Evolutionary conservation across 2,888 invertebrate species (phyloP).

Genomic region (Isoperla grammatica): DNA sequence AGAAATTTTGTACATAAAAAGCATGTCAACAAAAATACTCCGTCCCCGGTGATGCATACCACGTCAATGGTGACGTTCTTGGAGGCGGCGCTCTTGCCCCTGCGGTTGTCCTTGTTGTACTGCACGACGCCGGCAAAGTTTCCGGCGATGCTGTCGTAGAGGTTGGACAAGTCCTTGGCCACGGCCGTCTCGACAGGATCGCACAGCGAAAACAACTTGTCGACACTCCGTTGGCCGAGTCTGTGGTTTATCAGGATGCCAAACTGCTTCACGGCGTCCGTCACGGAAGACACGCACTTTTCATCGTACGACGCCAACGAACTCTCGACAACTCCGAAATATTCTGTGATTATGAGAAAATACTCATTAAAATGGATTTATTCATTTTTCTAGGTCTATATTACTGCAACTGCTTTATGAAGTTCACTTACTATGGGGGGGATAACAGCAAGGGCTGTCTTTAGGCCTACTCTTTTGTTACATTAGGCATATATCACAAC

Average conservation of each 20-base stretch:
- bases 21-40: too few species aligned
- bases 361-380: background rate
- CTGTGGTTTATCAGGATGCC: constrained; percentile 56
- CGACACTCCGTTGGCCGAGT: constrained; percentile 58
- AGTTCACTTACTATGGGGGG: too few species aligned
- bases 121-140: constrained; percentile 90
- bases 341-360: constrained; percentile 52
- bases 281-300: constrained; percentile 62
- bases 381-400: background rate
- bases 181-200: constrained; percentile 60
- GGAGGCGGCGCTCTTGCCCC: constrained; percentile 48
- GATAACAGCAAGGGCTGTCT: too few species aligned
- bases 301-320: constrained; percentile 63
- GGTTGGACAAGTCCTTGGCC: constrained; percentile 50
- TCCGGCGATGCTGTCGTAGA: constrained; percentile 75
- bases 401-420: too few species aligned
- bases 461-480: too few species aligned
- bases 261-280: constrained; percentile 60
- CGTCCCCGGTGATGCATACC: too few species aligned
- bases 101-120: constrained; percentile 84
- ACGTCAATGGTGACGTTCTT: constrained; percentile 70
- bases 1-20: too few species aligned
- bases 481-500: too few species aligned
- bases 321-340: constrained; percentile 72
- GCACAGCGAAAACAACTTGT: constrained; percentile 70